phyloP scores from a whole-genome alignment of 2,113 vertebrate species.

The Sphaerodactylus townsendi region DNA sequence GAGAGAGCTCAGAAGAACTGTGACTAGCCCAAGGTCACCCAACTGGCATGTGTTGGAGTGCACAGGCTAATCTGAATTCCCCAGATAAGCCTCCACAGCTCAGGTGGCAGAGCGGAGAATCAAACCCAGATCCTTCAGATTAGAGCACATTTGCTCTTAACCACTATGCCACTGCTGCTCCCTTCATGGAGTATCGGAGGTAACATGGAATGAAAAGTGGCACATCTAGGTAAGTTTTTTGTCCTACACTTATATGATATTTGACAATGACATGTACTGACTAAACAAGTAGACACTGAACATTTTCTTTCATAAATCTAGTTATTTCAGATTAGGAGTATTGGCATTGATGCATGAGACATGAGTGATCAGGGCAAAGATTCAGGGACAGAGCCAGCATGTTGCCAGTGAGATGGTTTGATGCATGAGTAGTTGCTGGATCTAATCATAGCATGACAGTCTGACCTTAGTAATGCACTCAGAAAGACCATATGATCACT shows the following conservation, averaged over 20 bases:
- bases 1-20: too few species aligned
- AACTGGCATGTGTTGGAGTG: too few species aligned
- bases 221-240: neutral
- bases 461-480: conserved; percentile 6
- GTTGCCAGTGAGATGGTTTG: conserved; percentile 21
- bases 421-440: conserved; percentile 10
- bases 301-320: neutral
- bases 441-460: neutral
- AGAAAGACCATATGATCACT: conserved; percentile 1
- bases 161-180: too few species aligned
- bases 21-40: too few species aligned
- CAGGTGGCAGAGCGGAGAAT: too few species aligned
- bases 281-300: conserved; percentile 7
- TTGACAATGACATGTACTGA: neutral
- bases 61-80: too few species aligned
- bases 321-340: conserved; percentile 14
- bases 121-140: too few species aligned
- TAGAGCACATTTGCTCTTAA: too few species aligned
- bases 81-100: too few species aligned
- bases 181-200: neutral
- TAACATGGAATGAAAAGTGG: neutral
- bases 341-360: neutral
- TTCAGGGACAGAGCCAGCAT: neutral
- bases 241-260: neutral
- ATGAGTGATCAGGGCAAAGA: neutral